Conservation (phyloP, 2,113 vertebrate species). For the Upupa epops region DNA sequence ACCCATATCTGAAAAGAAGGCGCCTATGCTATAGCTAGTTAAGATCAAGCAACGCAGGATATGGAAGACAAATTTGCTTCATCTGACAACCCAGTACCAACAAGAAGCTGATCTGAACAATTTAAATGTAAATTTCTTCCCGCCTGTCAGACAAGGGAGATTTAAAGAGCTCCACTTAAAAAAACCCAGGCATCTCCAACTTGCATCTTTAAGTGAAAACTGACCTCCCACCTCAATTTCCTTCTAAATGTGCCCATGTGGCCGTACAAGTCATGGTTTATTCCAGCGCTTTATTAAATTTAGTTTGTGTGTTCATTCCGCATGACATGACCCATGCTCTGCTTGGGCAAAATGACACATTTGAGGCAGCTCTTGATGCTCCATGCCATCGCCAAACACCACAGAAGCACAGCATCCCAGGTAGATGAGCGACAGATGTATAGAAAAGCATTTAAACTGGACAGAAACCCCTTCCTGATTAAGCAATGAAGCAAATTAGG, state of each 20-base stretch:
- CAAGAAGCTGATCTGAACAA: neutral
- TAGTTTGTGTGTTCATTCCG: neutral
- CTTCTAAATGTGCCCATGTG: neutral
- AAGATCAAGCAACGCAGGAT: neutral
- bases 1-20: neutral
- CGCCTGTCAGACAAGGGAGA: neutral
- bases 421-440: neutral
- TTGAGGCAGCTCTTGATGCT: neutral
- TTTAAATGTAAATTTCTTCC: constrained; percentile 51
- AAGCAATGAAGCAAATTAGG: neutral
- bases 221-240: constrained; percentile 48
- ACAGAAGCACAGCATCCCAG: accelerated
- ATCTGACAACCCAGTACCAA: neutral
- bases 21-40: neutral
- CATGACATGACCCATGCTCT: neutral
- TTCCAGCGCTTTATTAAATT: neutral
- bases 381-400: neutral
- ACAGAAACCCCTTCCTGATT: neutral
- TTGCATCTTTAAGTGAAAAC: neutral
- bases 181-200: neutral
- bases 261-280: neutral
- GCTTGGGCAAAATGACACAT: neutral
- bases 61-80: neutral
- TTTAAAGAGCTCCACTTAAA: constrained; percentile 34
- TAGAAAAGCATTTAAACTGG: neutral